Evolutionary conservation across 2,888 invertebrate genomes (phyloP).

Genomic region (Digitonthophagus gazella): DNA sequence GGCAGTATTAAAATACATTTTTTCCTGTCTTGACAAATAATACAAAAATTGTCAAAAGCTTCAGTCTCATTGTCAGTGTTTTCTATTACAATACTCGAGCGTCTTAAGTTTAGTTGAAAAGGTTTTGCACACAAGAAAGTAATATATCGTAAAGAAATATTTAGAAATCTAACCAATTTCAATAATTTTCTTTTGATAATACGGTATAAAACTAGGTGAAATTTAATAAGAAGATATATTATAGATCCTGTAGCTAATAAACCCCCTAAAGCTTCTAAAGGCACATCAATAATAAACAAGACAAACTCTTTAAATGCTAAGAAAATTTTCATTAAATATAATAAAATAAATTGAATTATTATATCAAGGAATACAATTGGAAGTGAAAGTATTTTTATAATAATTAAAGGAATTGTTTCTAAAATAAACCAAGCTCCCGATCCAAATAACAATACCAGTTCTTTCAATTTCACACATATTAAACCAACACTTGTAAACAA

Average conservation of each 20-base stretch:
- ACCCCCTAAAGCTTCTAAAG: conserved; percentile 41
- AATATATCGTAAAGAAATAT: neutral
- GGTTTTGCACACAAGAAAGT: neutral
- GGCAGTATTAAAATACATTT: conserved; percentile 59
- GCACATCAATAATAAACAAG: conserved; percentile 42
- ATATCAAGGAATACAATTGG: conserved; percentile 27
- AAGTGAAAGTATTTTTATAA: conserved; percentile 32
- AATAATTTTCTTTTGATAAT: conserved; percentile 30
- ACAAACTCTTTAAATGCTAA: conserved; percentile 25
- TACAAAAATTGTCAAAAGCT: conserved; percentile 51
- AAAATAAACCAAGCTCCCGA: conserved; percentile 43
- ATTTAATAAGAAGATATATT: conserved; percentile 38
- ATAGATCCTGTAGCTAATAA: conserved; percentile 38
- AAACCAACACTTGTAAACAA: conserved; percentile 28
- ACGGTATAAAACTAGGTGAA: conserved; percentile 35
- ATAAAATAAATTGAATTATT: conserved; percentile 11
- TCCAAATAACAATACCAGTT: conserved; percentile 40
- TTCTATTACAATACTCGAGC: neutral
- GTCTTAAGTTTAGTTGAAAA: neutral
- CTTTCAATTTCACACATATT: conserved; percentile 35
- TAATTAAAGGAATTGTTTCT: conserved; percentile 38
- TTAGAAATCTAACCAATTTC: no score
- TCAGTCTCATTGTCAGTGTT: neutral
- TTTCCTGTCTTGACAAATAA: conserved; percentile 57
- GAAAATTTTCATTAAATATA: conserved; percentile 19